Base-by-base conservation (phyloP, 2,888 invertebrate species). In the Xiphydria camelus region DNA sequence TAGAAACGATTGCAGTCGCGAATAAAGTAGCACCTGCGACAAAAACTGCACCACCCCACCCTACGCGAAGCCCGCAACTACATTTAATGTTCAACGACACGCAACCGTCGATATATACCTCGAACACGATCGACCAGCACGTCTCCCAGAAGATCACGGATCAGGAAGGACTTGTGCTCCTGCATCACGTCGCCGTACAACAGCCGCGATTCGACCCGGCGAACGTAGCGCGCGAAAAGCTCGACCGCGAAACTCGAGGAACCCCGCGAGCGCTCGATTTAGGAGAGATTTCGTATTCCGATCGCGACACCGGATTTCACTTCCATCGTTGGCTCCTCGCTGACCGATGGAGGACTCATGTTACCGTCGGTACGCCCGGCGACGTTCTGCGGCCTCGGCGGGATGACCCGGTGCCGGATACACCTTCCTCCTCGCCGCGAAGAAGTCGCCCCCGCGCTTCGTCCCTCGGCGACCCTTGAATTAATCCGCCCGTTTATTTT, bases 121-220 rank as follows among this genome's bases (percentile, higher is more conserved):
- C 80, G 80, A 55, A 78, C 78, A 48, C 74, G 64, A 25, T 74
- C 72, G 29, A 70, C 73, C 57, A 88, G 72, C 50, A 88, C 86
- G 66, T 92, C 91, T 9, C 91, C 88, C 40, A 92, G 81, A 33
- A 92, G 81, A 74, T 92, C 91, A 67, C 87, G 85, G 57, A 92
- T 92, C 50, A 92, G 77, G 75, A 92, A 92, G 6, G 91, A 92
- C 71, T 91, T 91, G 63, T 73, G 73, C 50, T 75, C 74, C 61
- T 76, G 76, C 76, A 76, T 76, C 59, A 54, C 70, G 12, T 42
- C 29, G 21, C 14, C 4, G 26, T n/a, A n/a, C n/a, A n/a, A n/a
- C n/a, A n/a, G n/a, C n/a, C n/a, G n/a, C n/a, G n/a, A n/a, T n/a
- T n/a, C n/a, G n/a, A n/a, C 34, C 40, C 41, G 25, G 32, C 10